phyloP scores from a whole-genome alignment of 2,888 invertebrate genomes.

The Apamea crenata region DNA sequence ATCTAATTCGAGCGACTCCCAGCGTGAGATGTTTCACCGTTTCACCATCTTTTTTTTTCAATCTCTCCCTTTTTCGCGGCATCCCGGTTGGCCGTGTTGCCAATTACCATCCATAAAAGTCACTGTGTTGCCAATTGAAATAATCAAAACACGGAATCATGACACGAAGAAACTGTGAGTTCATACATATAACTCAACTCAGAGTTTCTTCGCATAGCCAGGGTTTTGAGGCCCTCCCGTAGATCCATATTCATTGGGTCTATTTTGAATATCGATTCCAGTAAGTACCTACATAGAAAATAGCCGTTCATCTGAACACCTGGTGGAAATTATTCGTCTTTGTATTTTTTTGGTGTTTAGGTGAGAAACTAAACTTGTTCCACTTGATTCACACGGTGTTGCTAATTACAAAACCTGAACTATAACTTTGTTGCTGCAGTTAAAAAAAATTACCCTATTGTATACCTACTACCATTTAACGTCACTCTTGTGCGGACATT shows the following conservation, averaged over 20 bases:
- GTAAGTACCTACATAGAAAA: background rate
- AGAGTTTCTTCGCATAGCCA: background rate
- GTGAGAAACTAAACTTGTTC: slow-evolving; percentile 1
- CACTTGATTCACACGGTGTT: slow-evolving; percentile 1
- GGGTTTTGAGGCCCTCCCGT: background rate
- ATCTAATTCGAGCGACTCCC: no score
- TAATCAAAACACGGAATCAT: no score
- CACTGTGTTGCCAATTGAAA: no score
- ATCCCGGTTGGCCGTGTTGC: no score
- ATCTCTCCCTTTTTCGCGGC: no score
- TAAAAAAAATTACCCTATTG: background rate
- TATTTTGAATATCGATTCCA: background rate
- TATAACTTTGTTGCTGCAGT: background rate
- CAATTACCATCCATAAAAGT: no score
- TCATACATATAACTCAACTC: no score
- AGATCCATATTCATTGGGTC: background rate
- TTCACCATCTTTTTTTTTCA: no score
- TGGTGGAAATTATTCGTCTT: background rate
- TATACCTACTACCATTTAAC: background rate
- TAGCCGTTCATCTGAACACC: background rate
- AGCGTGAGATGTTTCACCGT: no score
- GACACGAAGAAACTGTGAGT: no score
- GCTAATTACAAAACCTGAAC: background rate
- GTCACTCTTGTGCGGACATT: background rate
- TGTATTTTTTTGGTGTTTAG: background rate